Conservation (phyloP, 2,888 invertebrate genomes). For the Agrochola macilenta region DNA sequence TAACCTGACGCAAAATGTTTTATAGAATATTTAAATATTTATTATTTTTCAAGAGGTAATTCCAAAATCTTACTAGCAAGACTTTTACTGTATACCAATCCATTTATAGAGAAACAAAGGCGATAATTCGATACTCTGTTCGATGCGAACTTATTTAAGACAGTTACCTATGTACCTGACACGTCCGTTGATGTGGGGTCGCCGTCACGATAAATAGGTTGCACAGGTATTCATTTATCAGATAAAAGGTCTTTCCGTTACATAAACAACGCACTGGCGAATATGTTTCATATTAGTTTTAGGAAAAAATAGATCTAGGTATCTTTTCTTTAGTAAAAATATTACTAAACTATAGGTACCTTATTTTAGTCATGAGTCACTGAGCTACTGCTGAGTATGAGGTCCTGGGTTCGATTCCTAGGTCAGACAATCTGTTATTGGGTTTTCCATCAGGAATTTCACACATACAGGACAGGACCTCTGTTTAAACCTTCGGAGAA, state of each 20-base stretch:
- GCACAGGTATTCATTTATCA: slow-evolving; percentile 42
- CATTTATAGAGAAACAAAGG: slow-evolving; percentile 18
- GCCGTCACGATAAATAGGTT: slow-evolving; percentile 27
- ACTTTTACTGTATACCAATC: neutral
- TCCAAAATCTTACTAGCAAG: neutral
- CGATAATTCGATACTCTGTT: slow-evolving; percentile 22
- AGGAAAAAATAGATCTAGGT: neutral
- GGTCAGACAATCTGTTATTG: no score
- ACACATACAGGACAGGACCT: no score
- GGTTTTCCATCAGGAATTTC: no score
- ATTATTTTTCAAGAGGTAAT: neutral
- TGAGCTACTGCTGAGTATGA: no score
- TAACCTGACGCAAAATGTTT: neutral
- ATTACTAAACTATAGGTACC: no score
- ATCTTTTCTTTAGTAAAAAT: neutral
- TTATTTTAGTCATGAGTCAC: no score
- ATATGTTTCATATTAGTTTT: neutral
- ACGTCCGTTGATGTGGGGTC: slow-evolving; percentile 45
- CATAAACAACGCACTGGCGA: slow-evolving; percentile 14
- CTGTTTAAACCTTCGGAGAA: no score
- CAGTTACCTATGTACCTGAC: slow-evolving; percentile 37
- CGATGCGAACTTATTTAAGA: slow-evolving; percentile 7
- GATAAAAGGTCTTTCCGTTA: slow-evolving; percentile 37
- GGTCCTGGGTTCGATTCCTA: no score
- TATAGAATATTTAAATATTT: neutral